Conservation (phyloP, 2,888 invertebrate genomes). For the Metellina segmentata region DNA sequence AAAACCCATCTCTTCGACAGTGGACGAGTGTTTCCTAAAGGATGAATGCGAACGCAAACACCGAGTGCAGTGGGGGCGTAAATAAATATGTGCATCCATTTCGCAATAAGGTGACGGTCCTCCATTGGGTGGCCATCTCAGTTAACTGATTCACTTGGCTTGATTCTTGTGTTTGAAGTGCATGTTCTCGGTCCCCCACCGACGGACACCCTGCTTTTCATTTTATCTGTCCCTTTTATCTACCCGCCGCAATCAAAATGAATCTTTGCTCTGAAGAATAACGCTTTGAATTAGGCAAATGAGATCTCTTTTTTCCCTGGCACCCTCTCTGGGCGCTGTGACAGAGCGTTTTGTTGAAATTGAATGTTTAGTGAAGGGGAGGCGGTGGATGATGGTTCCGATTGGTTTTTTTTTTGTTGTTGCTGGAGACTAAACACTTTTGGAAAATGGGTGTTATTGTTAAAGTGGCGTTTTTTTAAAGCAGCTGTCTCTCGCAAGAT, state of each 20-base stretch:
- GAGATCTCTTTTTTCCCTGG: conserved; percentile 13
- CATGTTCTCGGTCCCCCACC: conserved; percentile 2
- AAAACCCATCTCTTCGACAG: no score
- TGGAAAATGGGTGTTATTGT: background rate
- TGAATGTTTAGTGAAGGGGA: conserved; percentile 30
- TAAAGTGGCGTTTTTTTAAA: background rate
- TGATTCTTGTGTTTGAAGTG: conserved; percentile 63
- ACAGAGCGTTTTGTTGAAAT: background rate
- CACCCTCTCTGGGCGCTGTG: conserved; percentile 2
- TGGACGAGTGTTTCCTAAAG: no score
- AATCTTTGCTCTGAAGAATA: conserved; percentile 35
- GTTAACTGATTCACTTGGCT: conserved; percentile 56
- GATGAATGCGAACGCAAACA: no score
- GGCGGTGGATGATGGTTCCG: background rate
- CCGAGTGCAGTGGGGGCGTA: no score
- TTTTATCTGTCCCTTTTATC: conserved; percentile 51
- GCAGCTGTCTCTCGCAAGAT: background rate
- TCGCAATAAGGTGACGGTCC: conserved; percentile 22
- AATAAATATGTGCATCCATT: background rate
- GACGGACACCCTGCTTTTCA: conserved; percentile 2
- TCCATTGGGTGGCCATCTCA: background rate
- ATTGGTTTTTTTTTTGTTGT: background rate
- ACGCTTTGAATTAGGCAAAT: conserved; percentile 51
- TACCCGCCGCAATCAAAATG: conserved; percentile 53
- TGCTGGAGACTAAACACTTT: background rate